These are phyloP conservation scores for Lasioglossum morio DNA, from an alignment of 2,888 invertebrate genomes.

Conservation along the genomic window DNA sequence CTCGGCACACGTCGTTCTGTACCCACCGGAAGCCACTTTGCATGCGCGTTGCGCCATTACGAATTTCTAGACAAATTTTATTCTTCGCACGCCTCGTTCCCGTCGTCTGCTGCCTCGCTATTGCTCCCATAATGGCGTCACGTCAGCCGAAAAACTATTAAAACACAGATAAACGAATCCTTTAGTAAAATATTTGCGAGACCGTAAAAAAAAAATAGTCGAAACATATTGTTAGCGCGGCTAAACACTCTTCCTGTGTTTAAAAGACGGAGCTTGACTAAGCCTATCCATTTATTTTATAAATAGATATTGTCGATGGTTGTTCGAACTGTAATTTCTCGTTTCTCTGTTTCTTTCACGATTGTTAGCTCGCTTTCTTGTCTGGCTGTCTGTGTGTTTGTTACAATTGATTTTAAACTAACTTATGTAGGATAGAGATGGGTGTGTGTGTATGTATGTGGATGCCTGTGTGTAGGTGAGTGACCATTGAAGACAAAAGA, in stretches of 20 bases:
- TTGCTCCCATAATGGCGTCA: background rate
- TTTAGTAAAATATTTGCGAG: background rate
- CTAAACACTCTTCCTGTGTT: background rate
- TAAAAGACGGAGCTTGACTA: background rate
- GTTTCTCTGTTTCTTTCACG: too few species aligned
- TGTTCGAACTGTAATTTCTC: too few species aligned
- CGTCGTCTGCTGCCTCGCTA: background rate
- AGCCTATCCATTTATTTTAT: too few species aligned
- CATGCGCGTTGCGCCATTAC: constrained; percentile 17
- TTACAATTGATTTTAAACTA: too few species aligned
- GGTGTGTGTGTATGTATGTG: too few species aligned
- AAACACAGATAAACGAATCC: background rate
- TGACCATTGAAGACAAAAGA: too few species aligned
- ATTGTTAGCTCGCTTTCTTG: too few species aligned
- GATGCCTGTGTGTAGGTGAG: too few species aligned
- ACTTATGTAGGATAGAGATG: too few species aligned
- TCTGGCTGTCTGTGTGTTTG: too few species aligned
- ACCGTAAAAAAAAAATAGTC: background rate
- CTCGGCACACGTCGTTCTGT: constrained; percentile 14
- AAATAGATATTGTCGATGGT: too few species aligned
- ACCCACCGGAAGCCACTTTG: constrained; percentile 20
- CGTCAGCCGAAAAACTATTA: background rate
- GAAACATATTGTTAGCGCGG: background rate
- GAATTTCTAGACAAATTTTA: constrained; percentile 42
- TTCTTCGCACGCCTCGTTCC: constrained; percentile 33